Base-by-base conservation (phyloP, 2,888 invertebrate genomes). In the Teleiodes luculella region DNA sequence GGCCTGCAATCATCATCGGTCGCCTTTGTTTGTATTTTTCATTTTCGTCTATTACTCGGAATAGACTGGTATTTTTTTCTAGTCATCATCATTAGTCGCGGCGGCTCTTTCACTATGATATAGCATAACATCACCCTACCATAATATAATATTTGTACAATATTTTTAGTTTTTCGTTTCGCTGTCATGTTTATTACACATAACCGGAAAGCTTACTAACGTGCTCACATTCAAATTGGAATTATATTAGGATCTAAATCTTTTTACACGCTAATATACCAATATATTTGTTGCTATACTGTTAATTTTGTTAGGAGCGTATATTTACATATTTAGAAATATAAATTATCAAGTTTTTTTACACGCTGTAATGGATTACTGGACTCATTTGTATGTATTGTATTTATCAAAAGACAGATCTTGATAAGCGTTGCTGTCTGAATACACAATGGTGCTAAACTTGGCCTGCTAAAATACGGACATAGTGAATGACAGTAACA, bases 31-130 rank as follows among this genome's bases (percentile, higher is more conserved):
- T 48, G 33, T 36, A 14, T 35, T 10, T 20, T 48, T 35, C 35
- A 35, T 33, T n/a, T 31, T 48, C 36, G 18, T 4, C 24, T 28
- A 24, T 24, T 24, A 20, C 6, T 11, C 13, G 24, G 35, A 48
- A 48, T 48, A 33, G 18, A 18, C 20, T 8, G 20, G 35, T 18
- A 48, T 48, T 48, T 48, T 48, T 48, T 48, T 48, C 48, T 48
- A 18, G 37, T 37, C 49, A 49, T 49, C 49, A 49, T 49, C 35
- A 35, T 48, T 48, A 35, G 48, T 48, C 35, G n/a, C 48, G 48
- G 48, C 18, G 35, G 11, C 20, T 35, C 35, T 48, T 35, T 35
- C 47, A 47, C 30, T 16, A 24, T n/a, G 20, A 48, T 14, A 18
- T 7, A 48, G 20, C 16, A 36, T 35, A 28, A 14, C 35, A 48